Evolutionary conservation across 2,888 invertebrate species (phyloP), one percentile per base, ranked within the genome.

Genomic region (Ariolimax columbianus): DNA sequence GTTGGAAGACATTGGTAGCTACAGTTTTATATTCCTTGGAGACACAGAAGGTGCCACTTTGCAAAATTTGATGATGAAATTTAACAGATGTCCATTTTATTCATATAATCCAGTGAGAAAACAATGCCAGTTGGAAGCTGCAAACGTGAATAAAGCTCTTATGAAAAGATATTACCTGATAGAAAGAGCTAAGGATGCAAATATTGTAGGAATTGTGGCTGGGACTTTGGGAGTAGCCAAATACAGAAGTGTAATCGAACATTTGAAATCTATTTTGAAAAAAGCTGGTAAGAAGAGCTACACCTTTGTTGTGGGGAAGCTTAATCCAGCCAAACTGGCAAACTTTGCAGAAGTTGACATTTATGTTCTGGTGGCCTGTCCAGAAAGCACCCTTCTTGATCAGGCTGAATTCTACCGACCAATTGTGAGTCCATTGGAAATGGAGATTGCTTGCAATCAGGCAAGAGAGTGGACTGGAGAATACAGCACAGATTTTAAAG

Each of bases 291-390:
- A 98, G 92, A 98, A 97, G 93, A 96, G 96, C 88, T 98, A 99
- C 92, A 96, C 97, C 75, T 96, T 99, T 83, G 97, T 97, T 40
- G 97, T 99, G 82, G 99, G 99, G 9, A 98, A 98, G 93, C 97
- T 98, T 4, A 99, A 98, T 95, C 97, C 97, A 23, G 97, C 97
- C 0, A 99, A 99, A 94, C 95, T 99, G 87, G 98, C 98, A 0
- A 99, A 99, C 95, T 98, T 99, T 94, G 96, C 97, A 83, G 97
- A 97, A 84, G 93, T 99, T 88, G 98, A 99, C 92, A 96, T 97
- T 72, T 99, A 97, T 94, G 97, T 98, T 0, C 95, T 97, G 91
- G 96, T 99, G 81, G 96, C 98, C 0, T 99, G 99, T 93, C 96
- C 98, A 2, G 97, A 98, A 94, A 98, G 97, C 92, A 96, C 97